Conservation (phyloP, 2,113 vertebrate species). For the Eleginops maclovinus region DNA sequence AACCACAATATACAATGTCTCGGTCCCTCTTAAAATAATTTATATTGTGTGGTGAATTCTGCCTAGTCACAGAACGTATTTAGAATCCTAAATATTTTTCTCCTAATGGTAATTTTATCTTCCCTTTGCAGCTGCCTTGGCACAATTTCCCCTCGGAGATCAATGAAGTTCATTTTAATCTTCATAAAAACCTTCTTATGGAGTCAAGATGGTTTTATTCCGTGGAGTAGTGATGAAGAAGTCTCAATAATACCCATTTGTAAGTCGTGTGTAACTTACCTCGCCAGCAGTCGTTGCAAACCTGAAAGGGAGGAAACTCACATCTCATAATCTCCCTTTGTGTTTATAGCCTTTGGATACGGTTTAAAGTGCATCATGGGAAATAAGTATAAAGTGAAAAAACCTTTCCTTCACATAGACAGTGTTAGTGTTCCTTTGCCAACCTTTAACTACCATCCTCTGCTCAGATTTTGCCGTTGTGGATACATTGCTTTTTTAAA, state of each 20-base stretch:
- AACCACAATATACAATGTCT: no score
- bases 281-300: constrained; percentile 36
- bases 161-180: constrained; percentile 66
- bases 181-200: constrained; percentile 58
- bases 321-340: constrained; percentile 49
- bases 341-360: constrained; percentile 38
- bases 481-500: background rate
- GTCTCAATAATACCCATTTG: constrained; percentile 50
- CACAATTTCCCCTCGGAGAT: constrained; percentile 54
- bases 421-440: background rate
- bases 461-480: background rate
- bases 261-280: constrained; percentile 55
- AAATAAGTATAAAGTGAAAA: constrained; percentile 36
- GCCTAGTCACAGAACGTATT: constrained; percentile 28
- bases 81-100: constrained; percentile 51
- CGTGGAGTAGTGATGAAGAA: constrained; percentile 51
- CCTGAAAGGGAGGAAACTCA: constrained; percentile 38
- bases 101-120: constrained; percentile 67
- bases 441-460: background rate
- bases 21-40: no score
- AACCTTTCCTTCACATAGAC: background rate
- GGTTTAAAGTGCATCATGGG: constrained; percentile 32
- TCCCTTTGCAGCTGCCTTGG: constrained; percentile 62
- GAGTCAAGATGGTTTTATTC: constrained; percentile 52
- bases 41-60: background rate